These are phyloP conservation scores for Anoura caudifer DNA, from an alignment of 2,113 vertebrate genomes.

Conservation along the genomic window DNA sequence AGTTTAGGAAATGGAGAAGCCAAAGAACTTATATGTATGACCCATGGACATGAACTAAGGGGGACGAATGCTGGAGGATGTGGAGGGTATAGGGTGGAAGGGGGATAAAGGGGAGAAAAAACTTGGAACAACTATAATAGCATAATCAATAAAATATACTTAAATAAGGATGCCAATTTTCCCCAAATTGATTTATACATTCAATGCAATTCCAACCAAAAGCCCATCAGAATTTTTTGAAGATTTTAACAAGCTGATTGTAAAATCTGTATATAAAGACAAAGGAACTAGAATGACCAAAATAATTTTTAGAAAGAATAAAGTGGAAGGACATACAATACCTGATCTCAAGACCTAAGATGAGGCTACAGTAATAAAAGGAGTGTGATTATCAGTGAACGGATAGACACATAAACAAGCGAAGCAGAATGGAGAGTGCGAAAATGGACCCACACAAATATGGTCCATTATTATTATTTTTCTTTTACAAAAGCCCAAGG, in stretches of 20 bases:
- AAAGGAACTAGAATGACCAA: background rate
- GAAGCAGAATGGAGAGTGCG: background rate
- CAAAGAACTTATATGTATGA: too few species aligned
- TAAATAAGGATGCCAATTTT: background rate
- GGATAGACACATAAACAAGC: background rate
- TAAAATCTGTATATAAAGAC: background rate
- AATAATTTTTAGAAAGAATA: background rate
- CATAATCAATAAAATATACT: too few species aligned
- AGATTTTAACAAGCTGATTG: background rate
- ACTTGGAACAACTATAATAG: too few species aligned
- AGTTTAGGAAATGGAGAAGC: too few species aligned
- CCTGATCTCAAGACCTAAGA: background rate
- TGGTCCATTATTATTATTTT: background rate
- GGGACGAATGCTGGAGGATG: too few species aligned
- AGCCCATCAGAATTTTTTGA: background rate
- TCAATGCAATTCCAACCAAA: background rate
- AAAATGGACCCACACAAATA: background rate
- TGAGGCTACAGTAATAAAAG: background rate
- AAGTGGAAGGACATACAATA: background rate
- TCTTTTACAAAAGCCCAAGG: background rate
- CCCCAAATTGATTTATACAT: background rate
- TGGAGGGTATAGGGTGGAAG: too few species aligned
- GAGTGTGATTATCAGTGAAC: background rate
- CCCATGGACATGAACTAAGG: too few species aligned
- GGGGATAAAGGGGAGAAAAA: too few species aligned